Percentiles rank a stretch among this genome's conserved stretches.
phyloP scores from a whole-genome alignment of 2,888 invertebrate species.

The Lycophotia porphyrea region DNA sequence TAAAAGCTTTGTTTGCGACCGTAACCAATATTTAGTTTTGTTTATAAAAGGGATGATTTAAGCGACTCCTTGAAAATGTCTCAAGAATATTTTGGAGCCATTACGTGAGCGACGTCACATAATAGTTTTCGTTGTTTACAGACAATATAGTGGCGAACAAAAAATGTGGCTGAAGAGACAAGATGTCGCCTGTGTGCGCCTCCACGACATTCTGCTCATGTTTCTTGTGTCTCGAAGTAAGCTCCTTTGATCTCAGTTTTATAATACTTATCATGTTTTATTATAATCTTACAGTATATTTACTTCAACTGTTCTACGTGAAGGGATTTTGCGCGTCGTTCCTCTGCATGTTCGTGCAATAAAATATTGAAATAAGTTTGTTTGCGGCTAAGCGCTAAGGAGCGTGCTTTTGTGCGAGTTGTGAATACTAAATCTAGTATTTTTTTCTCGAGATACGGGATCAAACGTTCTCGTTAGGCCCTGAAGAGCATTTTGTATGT shows the following conservation, averaged over 20 bases:
- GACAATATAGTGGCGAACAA: slow-evolving; percentile 40
- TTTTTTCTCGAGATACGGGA: slow-evolving; percentile 7
- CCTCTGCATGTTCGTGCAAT: slow-evolving; percentile 42
- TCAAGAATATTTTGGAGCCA: slow-evolving; percentile 22
- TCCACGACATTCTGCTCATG: slow-evolving; percentile 31
- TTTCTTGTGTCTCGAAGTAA: slow-evolving; percentile 36
- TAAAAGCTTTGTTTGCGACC: slow-evolving; percentile 9
- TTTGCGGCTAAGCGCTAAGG: slow-evolving; percentile 18
- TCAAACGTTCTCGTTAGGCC: slow-evolving; percentile 14
- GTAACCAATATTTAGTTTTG: slow-evolving; percentile 10
- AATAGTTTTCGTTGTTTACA: slow-evolving; percentile 57
- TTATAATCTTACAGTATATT: slow-evolving; percentile 54
- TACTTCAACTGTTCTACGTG: slow-evolving; percentile 50
- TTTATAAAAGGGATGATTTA: slow-evolving; percentile 19
- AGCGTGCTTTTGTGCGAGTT: slow-evolving; percentile 20
- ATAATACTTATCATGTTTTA: slow-evolving; percentile 56
- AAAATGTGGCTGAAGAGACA: slow-evolving; percentile 48
- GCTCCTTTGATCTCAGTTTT: slow-evolving; percentile 46
- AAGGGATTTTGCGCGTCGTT: slow-evolving; percentile 35
- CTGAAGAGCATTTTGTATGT: slow-evolving; percentile 1
- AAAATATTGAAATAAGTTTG: slow-evolving; percentile 59
- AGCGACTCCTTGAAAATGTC: slow-evolving; percentile 12
- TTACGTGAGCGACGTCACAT: slow-evolving; percentile 32
- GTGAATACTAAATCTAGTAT: slow-evolving; percentile 39
- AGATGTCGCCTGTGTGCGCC: slow-evolving; percentile 31